Base-by-base conservation (phyloP, 2,797 vertebrate genomes). In the Vespertilio murinus region DNA sequence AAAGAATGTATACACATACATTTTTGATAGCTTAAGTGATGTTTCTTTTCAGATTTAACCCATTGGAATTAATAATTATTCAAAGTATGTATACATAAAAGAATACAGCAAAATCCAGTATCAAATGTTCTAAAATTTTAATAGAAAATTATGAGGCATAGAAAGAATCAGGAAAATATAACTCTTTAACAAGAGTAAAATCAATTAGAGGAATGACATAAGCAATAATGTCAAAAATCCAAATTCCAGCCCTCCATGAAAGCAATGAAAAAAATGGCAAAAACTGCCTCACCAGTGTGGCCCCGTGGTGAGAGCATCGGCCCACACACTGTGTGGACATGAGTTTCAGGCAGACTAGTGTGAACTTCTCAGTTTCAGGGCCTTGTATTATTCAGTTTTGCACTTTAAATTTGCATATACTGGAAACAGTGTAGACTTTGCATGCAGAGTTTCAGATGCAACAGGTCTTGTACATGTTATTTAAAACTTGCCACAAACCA, bases 31-130 rank as follows among this genome's bases (percentile, higher is more conserved):
- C 56, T 28, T 59, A 59, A 59, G 25, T 59, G 25, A 13, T 59
- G 56, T 59, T 59, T 59, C 23, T 59, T 28, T 59, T 28, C 56
- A 59, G 25, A 5, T 28, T 59, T 59, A 59, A 28, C 56, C 25
- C 25, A 59, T 2, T 59, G 56, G 25, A 13, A 59, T 59, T 59
- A 59, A 59, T 59, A 59, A 59, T 28, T 59, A 59, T 59, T 13
- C 56, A 56, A 56, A 56, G 23, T 25, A 56, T 56, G 56, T 59
- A 12, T 59, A 59, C 11, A 2, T 56, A 78, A 86, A 79, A 13
- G 11, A 69, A 81, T 38, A 38, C 5, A 84, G 42, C 30, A 93
- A 89, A 96, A 91, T 28, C 13, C 23, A 95, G 56, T 23, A 70
- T 23, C 3, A 35, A n/a, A 74, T 23, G 52, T 49, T 84, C 40